These are phyloP conservation scores for Neosalanx taihuensis DNA, from an alignment of 2,797 vertebrate genomes.

Conservation along the genomic window DNA sequence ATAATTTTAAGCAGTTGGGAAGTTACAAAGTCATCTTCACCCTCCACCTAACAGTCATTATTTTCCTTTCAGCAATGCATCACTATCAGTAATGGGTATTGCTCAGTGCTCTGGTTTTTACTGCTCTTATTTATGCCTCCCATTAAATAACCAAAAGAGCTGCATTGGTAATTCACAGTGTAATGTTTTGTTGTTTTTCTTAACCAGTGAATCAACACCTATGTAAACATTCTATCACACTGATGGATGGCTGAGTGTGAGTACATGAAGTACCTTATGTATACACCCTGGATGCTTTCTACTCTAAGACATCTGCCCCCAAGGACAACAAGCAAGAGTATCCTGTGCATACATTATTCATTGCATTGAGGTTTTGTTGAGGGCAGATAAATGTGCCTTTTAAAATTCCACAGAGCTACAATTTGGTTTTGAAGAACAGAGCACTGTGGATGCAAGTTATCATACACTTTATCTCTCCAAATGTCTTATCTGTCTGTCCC, in stretches of 20 bases:
- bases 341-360: constrained; percentile 67
- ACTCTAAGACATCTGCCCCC: constrained; percentile 30
- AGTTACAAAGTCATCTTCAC: constrained; percentile 32
- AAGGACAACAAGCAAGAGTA: constrained; percentile 48
- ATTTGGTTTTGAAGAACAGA: constrained; percentile 45
- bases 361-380: constrained; percentile 42
- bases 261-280: constrained; percentile 1
- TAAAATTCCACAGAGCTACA: constrained; percentile 51
- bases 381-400: constrained; percentile 62
- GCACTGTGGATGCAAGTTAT: constrained; percentile 45
- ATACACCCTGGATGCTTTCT: no score
- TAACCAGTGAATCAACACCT: constrained; percentile 8
- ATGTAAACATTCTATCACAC: constrained; percentile 28
- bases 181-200: constrained; percentile 7
- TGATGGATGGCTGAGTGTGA: constrained; percentile 8
- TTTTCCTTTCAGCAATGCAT: constrained; percentile 14
- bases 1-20: neutral
- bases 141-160: neutral
- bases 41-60: constrained; percentile 28
- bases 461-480: constrained; percentile 54
- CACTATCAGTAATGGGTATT: constrained; percentile 38
- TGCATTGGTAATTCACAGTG: constrained; percentile 6
- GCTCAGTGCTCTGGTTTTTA: constrained; percentile 21
- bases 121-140: constrained; percentile 34
- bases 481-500: constrained; percentile 23